Evolutionary conservation across 2,113 vertebrate species (phyloP).

Genomic region (Hydropotes inermis): DNA sequence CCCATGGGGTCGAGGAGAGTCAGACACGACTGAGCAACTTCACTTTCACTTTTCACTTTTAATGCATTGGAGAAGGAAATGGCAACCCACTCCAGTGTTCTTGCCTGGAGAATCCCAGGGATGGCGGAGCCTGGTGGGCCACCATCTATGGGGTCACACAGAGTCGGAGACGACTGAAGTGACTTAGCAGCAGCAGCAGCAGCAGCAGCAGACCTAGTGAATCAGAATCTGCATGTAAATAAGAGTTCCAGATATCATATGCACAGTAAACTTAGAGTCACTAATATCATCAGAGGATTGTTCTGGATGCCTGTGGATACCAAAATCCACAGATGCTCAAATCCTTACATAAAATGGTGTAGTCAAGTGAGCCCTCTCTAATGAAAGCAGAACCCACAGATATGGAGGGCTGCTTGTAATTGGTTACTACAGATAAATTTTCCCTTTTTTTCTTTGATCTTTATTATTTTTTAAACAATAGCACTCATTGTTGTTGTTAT

Average conservation of each 20-base stretch:
- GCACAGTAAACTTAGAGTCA: neutral
- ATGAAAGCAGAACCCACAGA: neutral
- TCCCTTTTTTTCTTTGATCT: neutral
- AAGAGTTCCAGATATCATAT: neutral
- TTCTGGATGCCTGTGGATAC: neutral
- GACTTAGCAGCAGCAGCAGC: too few species aligned
- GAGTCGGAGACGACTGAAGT: too few species aligned
- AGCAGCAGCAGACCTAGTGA: neutral
- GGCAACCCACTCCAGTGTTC: too few species aligned
- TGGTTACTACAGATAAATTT: neutral
- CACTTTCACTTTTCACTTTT: too few species aligned
- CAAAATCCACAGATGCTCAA: neutral
- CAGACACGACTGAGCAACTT: too few species aligned
- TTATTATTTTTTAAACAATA: constrained; percentile 30
- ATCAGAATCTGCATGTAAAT: neutral
- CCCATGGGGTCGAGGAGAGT: too few species aligned
- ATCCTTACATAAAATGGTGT: neutral
- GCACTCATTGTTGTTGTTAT: neutral
- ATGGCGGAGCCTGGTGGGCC: too few species aligned
- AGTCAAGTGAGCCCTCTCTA: neutral
- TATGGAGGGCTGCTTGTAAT: neutral
- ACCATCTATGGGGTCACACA: too few species aligned
- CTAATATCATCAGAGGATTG: neutral
- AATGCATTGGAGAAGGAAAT: too few species aligned
- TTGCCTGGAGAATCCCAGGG: too few species aligned